A percentile compares a stretch with the other conserved stretches of the same genome.
These are phyloP conservation scores for Geodia barretti DNA, from an alignment of 37 sponge, comb jelly and placozoan genomes.

Conservation along the genomic window DNA sequence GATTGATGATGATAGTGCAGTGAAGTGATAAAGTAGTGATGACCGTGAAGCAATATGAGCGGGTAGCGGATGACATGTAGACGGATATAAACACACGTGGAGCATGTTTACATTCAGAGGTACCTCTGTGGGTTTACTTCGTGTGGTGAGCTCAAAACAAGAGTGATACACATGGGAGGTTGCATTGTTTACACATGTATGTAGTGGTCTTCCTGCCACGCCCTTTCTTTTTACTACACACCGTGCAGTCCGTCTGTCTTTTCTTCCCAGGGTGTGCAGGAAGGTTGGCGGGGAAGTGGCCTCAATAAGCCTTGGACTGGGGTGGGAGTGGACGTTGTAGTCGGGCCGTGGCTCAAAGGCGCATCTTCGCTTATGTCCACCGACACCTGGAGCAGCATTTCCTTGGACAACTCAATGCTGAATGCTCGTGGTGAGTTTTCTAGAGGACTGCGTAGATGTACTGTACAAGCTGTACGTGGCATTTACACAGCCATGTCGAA, in stretches of 20 bases:
- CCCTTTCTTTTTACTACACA: slow-evolving; percentile 3
- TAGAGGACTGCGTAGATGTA: neutral
- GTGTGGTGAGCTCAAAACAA: neutral
- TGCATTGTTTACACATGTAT: neutral
- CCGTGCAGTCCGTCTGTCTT: neutral
- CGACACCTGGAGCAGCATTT: neutral
- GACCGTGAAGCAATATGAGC: no score
- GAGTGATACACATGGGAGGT: neutral
- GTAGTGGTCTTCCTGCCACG: neutral
- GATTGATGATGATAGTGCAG: no score
- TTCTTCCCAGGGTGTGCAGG: neutral
- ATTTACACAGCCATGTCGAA: no score
- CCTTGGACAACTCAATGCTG: slow-evolving; percentile 1
- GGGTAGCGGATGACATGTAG: no score
- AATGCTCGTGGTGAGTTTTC: slow-evolving; percentile 20
- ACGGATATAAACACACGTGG: no score
- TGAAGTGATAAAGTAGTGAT: no score
- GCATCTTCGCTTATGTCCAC: neutral
- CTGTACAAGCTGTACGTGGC: slow-evolving; percentile 26
- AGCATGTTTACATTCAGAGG: no score
- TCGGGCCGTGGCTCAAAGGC: neutral
- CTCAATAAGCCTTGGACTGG: neutral
- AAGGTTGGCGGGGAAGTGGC: slow-evolving; percentile 3
- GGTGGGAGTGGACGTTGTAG: neutral
- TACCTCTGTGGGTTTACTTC: neutral